Evolutionary conservation across 2,888 invertebrate genomes (phyloP).

Genomic region (Tiphia femorata): DNA sequence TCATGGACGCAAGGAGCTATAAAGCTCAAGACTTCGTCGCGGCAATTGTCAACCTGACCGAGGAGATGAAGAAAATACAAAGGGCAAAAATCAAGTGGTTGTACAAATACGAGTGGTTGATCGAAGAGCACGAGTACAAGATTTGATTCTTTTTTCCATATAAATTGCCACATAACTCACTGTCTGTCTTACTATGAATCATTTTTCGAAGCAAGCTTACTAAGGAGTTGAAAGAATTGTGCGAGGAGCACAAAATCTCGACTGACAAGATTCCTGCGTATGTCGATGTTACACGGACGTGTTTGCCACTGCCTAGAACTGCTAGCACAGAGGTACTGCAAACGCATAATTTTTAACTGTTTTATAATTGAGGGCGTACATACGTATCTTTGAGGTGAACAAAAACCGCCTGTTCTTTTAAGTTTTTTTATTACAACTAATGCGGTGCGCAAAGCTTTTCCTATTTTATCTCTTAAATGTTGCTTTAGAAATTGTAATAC

Average conservation of each 20-base stretch:
- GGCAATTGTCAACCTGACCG: constrained; percentile 36
- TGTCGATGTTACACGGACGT: constrained; percentile 39
- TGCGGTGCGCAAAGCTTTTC: too few relatives aligned
- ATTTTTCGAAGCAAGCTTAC: constrained; percentile 39
- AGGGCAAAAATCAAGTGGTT: constrained; percentile 45
- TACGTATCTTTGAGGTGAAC: too few relatives aligned
- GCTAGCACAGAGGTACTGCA: constrained; percentile 37
- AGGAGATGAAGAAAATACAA: constrained; percentile 40
- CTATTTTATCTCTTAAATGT: too few relatives aligned
- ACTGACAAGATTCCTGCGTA: constrained; percentile 6
- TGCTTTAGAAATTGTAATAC: too few relatives aligned
- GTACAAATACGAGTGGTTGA: constrained; percentile 50
- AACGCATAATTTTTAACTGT: background rate
- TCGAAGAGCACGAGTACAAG: constrained; percentile 54
- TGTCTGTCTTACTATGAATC: background rate
- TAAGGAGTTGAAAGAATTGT: constrained; percentile 39
- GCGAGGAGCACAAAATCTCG: constrained; percentile 32
- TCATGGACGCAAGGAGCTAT: constrained; percentile 42
- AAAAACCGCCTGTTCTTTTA: too few relatives aligned
- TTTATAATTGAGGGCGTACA: too few relatives aligned
- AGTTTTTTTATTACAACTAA: too few relatives aligned
- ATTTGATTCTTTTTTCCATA: background rate
- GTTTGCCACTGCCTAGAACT: constrained; percentile 48
- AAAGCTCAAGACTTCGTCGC: constrained; percentile 50
- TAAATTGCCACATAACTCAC: background rate